phyloP scores from a whole-genome alignment of 2,888 invertebrate genomes.

The Apomyelois bistriatella region DNA sequence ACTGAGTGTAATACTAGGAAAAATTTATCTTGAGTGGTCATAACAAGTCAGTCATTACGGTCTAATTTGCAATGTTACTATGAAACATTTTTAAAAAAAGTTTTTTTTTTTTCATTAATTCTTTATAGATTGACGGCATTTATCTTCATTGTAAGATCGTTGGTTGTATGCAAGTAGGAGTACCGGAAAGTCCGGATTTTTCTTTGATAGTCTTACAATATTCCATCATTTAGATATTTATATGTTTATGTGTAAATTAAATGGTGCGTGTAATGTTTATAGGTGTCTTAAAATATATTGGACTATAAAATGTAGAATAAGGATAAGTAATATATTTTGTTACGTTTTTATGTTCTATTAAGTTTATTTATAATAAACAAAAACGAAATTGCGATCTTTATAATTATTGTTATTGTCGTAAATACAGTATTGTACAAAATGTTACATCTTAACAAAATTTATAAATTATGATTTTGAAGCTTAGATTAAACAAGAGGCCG shows the following conservation, averaged over 20 bases:
- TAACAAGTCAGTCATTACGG: too few species aligned
- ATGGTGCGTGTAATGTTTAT: conserved; percentile 5
- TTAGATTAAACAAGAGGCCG: not conserved
- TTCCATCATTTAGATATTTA: too few species aligned
- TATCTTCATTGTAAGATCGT: too few species aligned
- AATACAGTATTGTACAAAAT: conserved; percentile 42
- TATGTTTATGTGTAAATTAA: not conserved
- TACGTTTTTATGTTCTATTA: conserved; percentile 15
- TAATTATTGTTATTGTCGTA: conserved; percentile 19
- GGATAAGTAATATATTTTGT: conserved; percentile 14
- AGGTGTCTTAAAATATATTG: conserved; percentile 4
- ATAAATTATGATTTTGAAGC: not conserved
- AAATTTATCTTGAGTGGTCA: too few species aligned
- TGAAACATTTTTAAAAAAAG: too few species aligned
- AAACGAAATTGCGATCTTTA: conserved; percentile 13
- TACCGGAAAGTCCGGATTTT: too few species aligned
- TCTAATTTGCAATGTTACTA: too few species aligned
- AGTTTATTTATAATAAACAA: conserved; percentile 15
- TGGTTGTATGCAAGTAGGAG: too few species aligned
- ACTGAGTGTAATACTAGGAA: too few species aligned
- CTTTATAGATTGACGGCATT: too few species aligned
- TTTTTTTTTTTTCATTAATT: too few species aligned
- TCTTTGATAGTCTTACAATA: too few species aligned
- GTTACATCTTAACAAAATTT: conserved; percentile 43
- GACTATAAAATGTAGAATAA: conserved; percentile 15